Evolutionary conservation across 2,797 vertebrate genomes (phyloP).

Genomic region (Microhierax caerulescens): DNA sequence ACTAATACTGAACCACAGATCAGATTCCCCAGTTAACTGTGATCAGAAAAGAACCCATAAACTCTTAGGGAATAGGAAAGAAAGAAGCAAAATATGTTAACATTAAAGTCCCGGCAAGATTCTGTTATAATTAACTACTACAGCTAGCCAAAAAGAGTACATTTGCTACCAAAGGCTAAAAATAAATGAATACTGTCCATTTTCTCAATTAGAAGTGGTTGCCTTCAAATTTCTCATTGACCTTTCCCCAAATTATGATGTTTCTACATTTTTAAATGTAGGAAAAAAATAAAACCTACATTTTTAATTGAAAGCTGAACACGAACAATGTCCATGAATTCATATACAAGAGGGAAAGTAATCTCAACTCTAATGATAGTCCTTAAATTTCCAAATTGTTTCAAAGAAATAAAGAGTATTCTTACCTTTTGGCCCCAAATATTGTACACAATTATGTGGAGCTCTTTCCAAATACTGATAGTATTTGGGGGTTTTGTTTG

Average conservation of each 20-base stretch:
- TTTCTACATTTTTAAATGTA: neutral
- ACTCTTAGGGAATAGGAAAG: neutral
- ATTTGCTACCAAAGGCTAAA: neutral
- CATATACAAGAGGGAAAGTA: neutral
- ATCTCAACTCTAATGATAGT: neutral
- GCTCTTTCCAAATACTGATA: neutral
- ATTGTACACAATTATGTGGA: neutral
- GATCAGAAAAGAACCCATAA: neutral
- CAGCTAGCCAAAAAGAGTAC: neutral
- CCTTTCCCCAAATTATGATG: neutral
- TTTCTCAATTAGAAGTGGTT: neutral
- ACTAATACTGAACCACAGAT: neutral
- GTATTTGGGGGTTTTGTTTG: fast-evolving
- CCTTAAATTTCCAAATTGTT: neutral
- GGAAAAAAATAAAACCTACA: neutral
- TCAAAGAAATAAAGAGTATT: neutral
- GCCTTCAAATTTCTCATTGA: neutral
- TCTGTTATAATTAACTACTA: neutral
- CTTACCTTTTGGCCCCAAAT: neutral
- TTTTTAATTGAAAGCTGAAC: neutral
- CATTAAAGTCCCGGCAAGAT: neutral
- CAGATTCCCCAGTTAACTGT: neutral
- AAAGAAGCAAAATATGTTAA: neutral
- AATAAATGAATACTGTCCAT: neutral
- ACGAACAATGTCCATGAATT: neutral